Base-by-base conservation (phyloP, 1,140 invertebrate genomes). In the Cecropterus lyciades region DNA sequence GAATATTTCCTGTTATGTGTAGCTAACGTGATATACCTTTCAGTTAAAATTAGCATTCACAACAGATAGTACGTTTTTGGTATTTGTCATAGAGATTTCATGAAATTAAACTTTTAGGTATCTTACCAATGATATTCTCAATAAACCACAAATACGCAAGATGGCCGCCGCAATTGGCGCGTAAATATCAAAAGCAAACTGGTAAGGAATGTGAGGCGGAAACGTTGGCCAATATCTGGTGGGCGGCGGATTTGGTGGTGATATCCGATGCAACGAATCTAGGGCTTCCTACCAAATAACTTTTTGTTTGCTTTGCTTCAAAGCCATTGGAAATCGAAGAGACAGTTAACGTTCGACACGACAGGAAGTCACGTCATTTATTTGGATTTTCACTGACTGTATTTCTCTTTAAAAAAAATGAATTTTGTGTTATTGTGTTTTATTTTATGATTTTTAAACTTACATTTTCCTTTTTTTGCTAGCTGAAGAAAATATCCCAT, bases 191-290 rank as follows among this genome's bases (percentile, higher is more conserved):
- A 17, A 49, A 59, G 37, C 16, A 33, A 69, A 71, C 69, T 75
- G 62, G 57, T 67, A 65, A 56, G 75, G 69, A 65, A 71, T 73
- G 67, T 56, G 64, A 75, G 65, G 27, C 70, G 81, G 79, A 80
- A 80, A 73, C 43, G 64, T 80, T 82, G 70, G 64, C 65, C 75
- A 81, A 77, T 72, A 64, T 56, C 37, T 65, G 63, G 77, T 77
- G 72, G 78, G 76, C 72, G 78, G 60, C 55, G 48, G 42, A 62
- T 15, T 65, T 64, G 65, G 57, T 53, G 20, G 51, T 27, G 62
- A 59, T 48, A 53, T 65, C 20, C 46, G 45, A 63, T 49, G 20
- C 33, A 37, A 53, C 53, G 27, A 65, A 52, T 51, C 46, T 40
- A 48, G 30, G 17, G 20, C 53, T 63, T 52, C 40, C 33, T 62